Evolutionary conservation across 2,888 invertebrate species (phyloP).

Genomic region (Zeuzera pyrina): DNA sequence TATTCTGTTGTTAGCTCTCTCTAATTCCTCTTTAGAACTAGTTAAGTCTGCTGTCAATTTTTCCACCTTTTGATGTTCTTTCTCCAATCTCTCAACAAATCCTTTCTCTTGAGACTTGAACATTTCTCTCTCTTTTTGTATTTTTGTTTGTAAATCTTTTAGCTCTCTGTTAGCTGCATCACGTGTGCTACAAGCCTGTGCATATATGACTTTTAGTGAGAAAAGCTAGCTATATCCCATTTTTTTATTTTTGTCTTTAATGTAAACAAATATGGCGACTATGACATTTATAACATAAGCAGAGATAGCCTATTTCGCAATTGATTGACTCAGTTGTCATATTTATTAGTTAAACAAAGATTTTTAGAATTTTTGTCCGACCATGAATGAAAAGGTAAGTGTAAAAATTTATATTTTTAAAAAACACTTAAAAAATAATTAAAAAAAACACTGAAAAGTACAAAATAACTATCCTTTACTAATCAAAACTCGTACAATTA

Average conservation of each 20-base stretch:
- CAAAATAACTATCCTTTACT: too few species aligned
- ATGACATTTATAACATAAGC: too few species aligned
- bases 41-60: constrained; percentile 60
- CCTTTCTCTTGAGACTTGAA: constrained; percentile 57
- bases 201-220: constrained; percentile 10
- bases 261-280: too few species aligned
- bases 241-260: not conserved
- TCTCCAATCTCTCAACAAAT: constrained; percentile 56
- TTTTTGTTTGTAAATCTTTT: constrained; percentile 59
- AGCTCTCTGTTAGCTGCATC: constrained; percentile 73
- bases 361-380: too few species aligned
- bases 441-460: too few species aligned
- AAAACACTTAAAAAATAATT: too few species aligned
- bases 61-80: constrained; percentile 66
- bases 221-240: not conserved
- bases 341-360: too few species aligned
- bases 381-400: too few species aligned
- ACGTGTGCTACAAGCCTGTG: constrained; percentile 73
- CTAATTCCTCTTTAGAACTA: constrained; percentile 64
- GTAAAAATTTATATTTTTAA: too few species aligned
- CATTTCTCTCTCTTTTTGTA: constrained; percentile 48
- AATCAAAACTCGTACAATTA: too few species aligned
- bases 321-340: too few species aligned
- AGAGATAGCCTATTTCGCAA: too few species aligned
- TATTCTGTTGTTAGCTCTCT: constrained; percentile 69